Evolutionary conservation across 1,140 invertebrate genomes (phyloP).

Genomic region (Drepana arcuata): DNA sequence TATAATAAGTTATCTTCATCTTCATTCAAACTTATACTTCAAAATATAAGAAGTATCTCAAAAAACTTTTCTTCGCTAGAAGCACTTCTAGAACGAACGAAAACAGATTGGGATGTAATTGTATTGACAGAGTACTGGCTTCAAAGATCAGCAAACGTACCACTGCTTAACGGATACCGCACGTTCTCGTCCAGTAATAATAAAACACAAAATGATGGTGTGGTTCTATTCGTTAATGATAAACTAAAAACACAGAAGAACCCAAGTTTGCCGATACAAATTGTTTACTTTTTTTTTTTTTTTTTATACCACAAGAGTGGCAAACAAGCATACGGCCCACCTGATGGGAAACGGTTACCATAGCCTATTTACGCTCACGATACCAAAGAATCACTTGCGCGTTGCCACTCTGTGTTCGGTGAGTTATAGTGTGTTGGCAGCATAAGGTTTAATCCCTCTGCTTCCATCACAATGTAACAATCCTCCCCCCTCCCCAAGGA

Average conservation of each 20-base stretch:
- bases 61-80: not conserved
- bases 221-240: conserved; percentile 3
- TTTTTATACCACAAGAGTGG: too few relatives aligned
- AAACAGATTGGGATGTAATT: not conserved
- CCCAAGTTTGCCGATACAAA: conserved; percentile 2
- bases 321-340: too few relatives aligned
- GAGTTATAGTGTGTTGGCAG: too few relatives aligned
- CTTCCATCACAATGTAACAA: too few relatives aligned
- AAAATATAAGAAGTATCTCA: not conserved
- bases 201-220: conserved; percentile 9
- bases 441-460: too few relatives aligned
- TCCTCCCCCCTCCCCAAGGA: too few relatives aligned
- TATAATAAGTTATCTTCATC: not conserved
- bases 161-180: not conserved
- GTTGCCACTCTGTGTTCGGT: too few relatives aligned
- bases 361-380: too few relatives aligned
- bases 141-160: not conserved
- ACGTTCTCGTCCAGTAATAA: not conserved
- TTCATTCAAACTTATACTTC: not conserved
- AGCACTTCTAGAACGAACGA: not conserved
- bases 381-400: too few relatives aligned
- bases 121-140: not conserved
- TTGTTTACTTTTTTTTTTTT: too few relatives aligned
- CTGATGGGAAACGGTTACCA: too few relatives aligned
- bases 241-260: not conserved